These are phyloP conservation scores for Bombus ignitus DNA, from an alignment of 1,140 invertebrate species.

Conservation along the genomic window DNA sequence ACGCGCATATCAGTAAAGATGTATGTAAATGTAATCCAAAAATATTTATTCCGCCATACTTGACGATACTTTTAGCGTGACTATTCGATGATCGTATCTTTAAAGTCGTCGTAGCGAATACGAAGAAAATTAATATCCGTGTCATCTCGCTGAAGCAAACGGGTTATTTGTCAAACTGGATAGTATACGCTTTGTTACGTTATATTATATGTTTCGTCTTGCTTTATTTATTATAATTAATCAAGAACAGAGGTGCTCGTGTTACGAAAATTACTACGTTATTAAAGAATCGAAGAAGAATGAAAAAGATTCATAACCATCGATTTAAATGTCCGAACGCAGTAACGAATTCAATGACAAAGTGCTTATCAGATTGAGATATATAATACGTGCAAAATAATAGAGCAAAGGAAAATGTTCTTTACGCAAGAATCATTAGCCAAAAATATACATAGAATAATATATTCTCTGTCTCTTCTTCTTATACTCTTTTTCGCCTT, in stretches of 20 bases:
- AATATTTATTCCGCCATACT: not conserved
- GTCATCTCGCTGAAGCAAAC: not conserved
- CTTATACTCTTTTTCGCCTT: not conserved
- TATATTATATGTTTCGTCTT: not conserved
- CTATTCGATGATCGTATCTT: not conserved
- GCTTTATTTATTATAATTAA: not conserved
- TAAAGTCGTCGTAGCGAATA: not conserved
- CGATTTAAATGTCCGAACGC: not conserved
- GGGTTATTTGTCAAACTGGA: not conserved
- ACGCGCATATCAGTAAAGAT: constrained; percentile 1
- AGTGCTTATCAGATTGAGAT: constrained; percentile 7
- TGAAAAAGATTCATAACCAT: not conserved
- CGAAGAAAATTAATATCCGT: not conserved
- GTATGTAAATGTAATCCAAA: not conserved
- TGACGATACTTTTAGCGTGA: not conserved
- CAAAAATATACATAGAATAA: not conserved
- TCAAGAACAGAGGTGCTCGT: not conserved
- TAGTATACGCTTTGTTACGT: not conserved
- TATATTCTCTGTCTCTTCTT: not conserved
- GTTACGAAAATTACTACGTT: not conserved
- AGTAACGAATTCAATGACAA: not conserved
- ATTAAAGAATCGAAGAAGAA: not conserved
- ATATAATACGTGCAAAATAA: not conserved
- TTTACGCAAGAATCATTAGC: not conserved
- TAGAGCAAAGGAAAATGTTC: too few relatives aligned